Evolutionary conservation across 2,888 invertebrate species (phyloP), one percentile per base, ranked within the genome.

Genomic region (Dromius quadrimaculatus): DNA sequence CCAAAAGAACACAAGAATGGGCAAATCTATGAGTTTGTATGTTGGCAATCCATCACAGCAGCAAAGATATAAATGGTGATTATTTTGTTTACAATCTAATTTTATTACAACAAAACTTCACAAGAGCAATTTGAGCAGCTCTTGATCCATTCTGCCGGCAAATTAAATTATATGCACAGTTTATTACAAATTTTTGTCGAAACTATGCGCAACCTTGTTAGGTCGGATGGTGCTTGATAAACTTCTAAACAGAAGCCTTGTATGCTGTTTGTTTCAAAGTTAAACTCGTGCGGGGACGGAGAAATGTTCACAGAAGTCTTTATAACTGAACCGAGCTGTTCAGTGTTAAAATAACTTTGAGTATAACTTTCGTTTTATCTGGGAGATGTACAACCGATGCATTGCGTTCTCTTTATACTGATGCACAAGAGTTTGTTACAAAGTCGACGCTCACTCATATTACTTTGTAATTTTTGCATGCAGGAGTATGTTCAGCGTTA

Each of bases 141-240:
- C 32, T 9, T 19, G 59, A 59, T 36, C 59, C 59, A 59, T 36
- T 59, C 19, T 19, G 34, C 36, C 65, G 64, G 68, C 74, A 73
- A 74, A 76, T 74, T 76, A 75, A 76, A 75, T 76, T 76, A 76
- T 75, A 73, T 73, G 70, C 72, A 57, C 69, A 72, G 74, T 75
- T 76, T 76, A 75, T 76, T 75, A 74, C 73, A 73, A 73, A 75
- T 74, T 76, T 75, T 75, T 74, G 75, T 74, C 61, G 41, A 73
- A 76, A 75, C 74, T 76, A 75, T 75, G 74, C 74, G 71, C 57
- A 71, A 69, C 72, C 74, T 71, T 54, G 71, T 69, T 69, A 61
- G 69, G 43, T 23, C 22, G 65, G 34, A 13, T 22, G 38, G 20
- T 20, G 62, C 50, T 36, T 66, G 66, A 57, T 66, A 66, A 66